Evolutionary conservation across 2,888 invertebrate species (phyloP), one percentile per base, ranked within the genome.

Genomic region (Pachliopta kotzebuea): DNA sequence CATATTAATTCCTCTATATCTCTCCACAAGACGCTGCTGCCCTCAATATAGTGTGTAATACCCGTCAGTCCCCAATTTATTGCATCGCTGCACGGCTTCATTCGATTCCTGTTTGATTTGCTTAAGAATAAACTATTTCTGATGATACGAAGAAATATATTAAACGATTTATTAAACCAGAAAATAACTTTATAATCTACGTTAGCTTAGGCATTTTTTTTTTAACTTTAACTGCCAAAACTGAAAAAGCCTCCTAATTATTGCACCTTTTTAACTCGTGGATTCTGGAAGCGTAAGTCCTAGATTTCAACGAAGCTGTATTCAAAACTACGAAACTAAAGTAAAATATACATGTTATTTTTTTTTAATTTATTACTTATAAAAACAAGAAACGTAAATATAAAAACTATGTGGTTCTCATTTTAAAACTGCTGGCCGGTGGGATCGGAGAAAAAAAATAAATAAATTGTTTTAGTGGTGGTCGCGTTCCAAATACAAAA

Each of bases 401-500:
- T 26, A 21, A 58, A 58, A 61, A 61, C 49, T 56, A 24, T 9
- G 24, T 31, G 56, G 31, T 62, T 21, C n/a, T 49, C 11, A 45
- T 54, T 20, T 17, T 9, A 55, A 57, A 65, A 50, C 29, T 61
- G 9, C 29, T 59, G 65, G 55, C 56, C 26, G 50, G 56, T 53
- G 23, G 14, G 37, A n/a, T 37, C n/a, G 31, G 20, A 52, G 37
- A 50, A 45, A 45, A 45, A 60, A 45, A 67, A 58, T 60, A 65
- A 61, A 61, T 57, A 45, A 64, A 65, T 53, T 24, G 54, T 55
- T 58, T 74, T 72, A 71, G 79, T 69, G 79, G 79, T 77, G 79
- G 79, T 79, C 77, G 74, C 66, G 69, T 68, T 69, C 70, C 67
- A 68, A 67, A 68, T 70, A 67, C 68, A 68, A 74, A 71, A 66